Base-by-base conservation (phyloP, 2,113 vertebrate species). In the Oreochromis niloticus region DNA sequence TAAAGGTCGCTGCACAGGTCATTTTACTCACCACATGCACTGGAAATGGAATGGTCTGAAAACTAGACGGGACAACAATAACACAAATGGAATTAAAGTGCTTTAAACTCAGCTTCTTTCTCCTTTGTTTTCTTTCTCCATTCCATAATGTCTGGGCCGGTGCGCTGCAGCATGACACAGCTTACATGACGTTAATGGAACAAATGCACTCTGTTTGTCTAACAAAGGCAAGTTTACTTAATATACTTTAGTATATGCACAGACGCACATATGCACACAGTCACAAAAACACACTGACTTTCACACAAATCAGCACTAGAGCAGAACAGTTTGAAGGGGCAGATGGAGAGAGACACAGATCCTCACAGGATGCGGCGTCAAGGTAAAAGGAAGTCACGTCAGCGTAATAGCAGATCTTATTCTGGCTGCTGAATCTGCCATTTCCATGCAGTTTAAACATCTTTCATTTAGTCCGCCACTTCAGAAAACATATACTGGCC, bases 1-100 rank as follows among this genome's bases (percentile, higher is more conserved):
- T 79, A 82, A 81, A 91, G 89, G 90, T 86, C 30, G 11, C 50
- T 80, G 39, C 36, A 55, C 9, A 88, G 82, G 88, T 92, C 85
- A 86, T 24, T 82, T 84, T 41, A 86, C 36, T 85, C 54, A 59
- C 71, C 43, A 19, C 71, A 30, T 24, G 48, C 43, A 48, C 43
- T 50, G 43, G 43, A 50, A 78, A 56, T 24, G n/a, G 22, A 59
- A 73, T 17, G 30, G 17, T 83, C 50, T 61, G 6, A 83, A 9
- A 71, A 43, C 43, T 48, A 50, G 71, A 50, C 3, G 27, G 43
- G 43, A 30, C 41, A 75, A 50, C 71, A 75, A 50, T 32, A 30
- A 75, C 16, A 75, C 27, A 32, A 43, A 75, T 14, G 7, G 22
- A 75, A 50, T 48, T 19, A 32, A 19, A 16, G 24, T 30, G 16